Conservation (phyloP, 2,888 invertebrate genomes). For the Lycia hirtaria region DNA sequence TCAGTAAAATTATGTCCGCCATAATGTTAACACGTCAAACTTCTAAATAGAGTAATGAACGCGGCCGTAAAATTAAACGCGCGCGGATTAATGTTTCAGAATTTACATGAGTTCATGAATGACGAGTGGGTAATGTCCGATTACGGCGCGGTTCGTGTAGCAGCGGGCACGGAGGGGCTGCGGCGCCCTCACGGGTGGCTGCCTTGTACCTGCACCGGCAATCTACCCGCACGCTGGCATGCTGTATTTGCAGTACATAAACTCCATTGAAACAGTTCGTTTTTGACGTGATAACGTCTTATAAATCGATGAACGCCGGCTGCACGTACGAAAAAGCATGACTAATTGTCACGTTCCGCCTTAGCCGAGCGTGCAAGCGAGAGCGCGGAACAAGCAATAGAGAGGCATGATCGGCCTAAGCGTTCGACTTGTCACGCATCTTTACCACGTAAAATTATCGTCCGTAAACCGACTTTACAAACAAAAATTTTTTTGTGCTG, state of each 20-base stretch:
- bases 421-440: too few relatives aligned
- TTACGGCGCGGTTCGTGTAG: conserved; percentile 57
- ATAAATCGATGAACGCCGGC: too few relatives aligned
- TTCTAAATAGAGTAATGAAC: conserved; percentile 41
- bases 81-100: conserved; percentile 16
- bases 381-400: too few relatives aligned
- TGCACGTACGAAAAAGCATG: too few relatives aligned
- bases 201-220: conserved; percentile 15
- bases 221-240: neutral
- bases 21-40: neutral
- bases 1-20: neutral
- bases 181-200: conserved; percentile 50
- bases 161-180: conserved; percentile 57
- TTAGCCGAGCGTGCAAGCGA: too few relatives aligned
- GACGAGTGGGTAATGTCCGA: conserved; percentile 36
- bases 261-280: neutral
- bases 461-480: too few relatives aligned
- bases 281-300: too few relatives aligned
- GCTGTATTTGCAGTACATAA: neutral
- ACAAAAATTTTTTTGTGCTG: too few relatives aligned
- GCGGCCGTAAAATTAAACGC: conserved; percentile 37
- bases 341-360: too few relatives aligned
- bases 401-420: too few relatives aligned
- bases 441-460: too few relatives aligned
- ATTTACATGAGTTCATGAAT: conserved; percentile 36